Evolutionary conservation across 2,113 vertebrate species (phyloP), one percentile per base, ranked within the genome.

Genomic region (Colossoma macropomum): DNA sequence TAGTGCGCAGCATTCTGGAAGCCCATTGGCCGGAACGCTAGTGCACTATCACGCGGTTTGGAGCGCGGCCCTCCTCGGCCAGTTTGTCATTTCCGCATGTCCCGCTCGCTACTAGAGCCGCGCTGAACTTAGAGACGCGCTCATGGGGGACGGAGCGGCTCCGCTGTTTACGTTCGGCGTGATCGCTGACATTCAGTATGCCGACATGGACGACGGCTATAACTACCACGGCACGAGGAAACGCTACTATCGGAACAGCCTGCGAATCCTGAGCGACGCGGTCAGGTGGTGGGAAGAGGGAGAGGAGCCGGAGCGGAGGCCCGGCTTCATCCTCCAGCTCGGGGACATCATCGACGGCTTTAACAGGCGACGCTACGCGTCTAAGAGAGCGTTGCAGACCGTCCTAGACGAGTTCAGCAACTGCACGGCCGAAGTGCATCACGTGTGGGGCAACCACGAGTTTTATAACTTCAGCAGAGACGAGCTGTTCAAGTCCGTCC

Each of bases 361-460:
- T n/a, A 98, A 98, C 32, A 93, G 92, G 0, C 74, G 79, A 3
- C 63, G 85, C 25, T 90, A 89, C 15, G 73, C 90, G 0, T 95
- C 97, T 0, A 92, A 95, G 4, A 45, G 25, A 0, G 95, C 97
- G 0, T 90, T 98, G 27, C 88, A 89, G 54, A 77, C 79, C 11
- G 96, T 98, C 25, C 83, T 98, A 88, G 79, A 23, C 0, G 93
- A 88, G 15, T 92, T 98, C 79, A 48, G 89, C 77, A 90, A 77
- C 85, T 83, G 94, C 17, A 80, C 87, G 1, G 87, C 77, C 28
- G 89, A 93, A 8, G 94, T 97, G 1, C 96, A 98, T 77, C 97
- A 99, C 30, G 91, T 95, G 0, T 99, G 97, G 98, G 97, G 97
- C 0, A 99, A 99, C 89, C 98, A 99, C 27, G 98, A 99, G 87